phyloP scores from a whole-genome alignment of 1,140 invertebrate genomes.

The Acromyrmex heyeri region DNA sequence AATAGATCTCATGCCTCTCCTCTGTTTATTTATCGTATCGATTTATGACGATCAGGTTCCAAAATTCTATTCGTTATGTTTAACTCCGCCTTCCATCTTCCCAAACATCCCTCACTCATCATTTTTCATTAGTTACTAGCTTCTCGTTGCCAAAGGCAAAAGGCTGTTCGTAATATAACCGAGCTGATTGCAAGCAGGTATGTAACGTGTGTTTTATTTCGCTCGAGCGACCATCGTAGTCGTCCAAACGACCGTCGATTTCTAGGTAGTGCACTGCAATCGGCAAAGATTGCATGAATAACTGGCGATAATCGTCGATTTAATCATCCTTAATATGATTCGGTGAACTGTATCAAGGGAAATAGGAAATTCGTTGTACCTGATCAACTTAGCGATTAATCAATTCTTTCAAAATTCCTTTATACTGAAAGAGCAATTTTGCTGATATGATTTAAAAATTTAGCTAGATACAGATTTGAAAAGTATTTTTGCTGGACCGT shows the following conservation, averaged over 20 bases:
- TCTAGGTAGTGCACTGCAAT: conserved; percentile 62
- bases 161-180: conserved; percentile 55
- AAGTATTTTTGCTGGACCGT: no score
- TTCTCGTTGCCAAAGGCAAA: conserved; percentile 61
- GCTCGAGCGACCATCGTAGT: conserved; percentile 66
- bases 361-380: neutral
- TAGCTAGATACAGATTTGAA: no score
- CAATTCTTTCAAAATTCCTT: neutral
- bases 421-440: neutral
- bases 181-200: conserved; percentile 33
- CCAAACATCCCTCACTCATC: conserved; percentile 6
- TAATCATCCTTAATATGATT: conserved; percentile 18
- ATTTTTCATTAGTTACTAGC: conserved; percentile 67
- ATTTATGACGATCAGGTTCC: neutral
- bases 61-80: conserved; percentile 71
- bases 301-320: conserved; percentile 35
- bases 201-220: conserved; percentile 71
- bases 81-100: conserved; percentile 27
- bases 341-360: neutral
- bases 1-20: no score
- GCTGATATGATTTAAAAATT: no score
- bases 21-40: no score
- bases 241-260: conserved; percentile 60
- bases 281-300: conserved; percentile 53
- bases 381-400: neutral